Evolutionary conservation across 1,140 invertebrate genomes (phyloP).

Genomic region (Trigoniulus corallinus): DNA sequence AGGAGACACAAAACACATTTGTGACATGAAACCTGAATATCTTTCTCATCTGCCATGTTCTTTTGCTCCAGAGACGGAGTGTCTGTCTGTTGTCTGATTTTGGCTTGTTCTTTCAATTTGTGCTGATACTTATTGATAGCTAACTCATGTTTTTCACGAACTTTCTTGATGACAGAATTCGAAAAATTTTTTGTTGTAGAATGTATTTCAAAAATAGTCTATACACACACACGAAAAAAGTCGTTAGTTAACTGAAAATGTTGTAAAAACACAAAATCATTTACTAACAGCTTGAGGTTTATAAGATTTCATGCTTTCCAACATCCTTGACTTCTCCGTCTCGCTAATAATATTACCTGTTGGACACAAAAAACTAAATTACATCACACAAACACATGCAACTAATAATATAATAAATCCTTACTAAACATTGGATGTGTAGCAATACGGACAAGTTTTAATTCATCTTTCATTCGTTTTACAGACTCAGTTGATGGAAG

Average conservation of each 20-base stretch:
- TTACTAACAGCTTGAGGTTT: slow-evolving; percentile 58
- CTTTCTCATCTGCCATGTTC: too few relatives aligned
- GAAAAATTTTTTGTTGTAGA: slow-evolving; percentile 49
- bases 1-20: too few relatives aligned
- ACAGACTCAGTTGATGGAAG: slow-evolving; percentile 75
- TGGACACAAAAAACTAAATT: not conserved
- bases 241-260: too few relatives aligned
- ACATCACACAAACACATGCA: not conserved
- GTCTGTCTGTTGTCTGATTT: too few relatives aligned
- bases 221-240: slow-evolving; percentile 21
- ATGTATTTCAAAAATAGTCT: slow-evolving; percentile 91
- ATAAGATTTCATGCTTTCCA: slow-evolving; percentile 65
- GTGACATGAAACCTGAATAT: slow-evolving; percentile 19
- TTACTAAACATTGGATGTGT: too few relatives aligned
- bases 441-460: too few relatives aligned
- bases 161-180: slow-evolving; percentile 33
- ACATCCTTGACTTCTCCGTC: slow-evolving; percentile 26
- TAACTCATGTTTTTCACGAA: slow-evolving; percentile 25
- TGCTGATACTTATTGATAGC: slow-evolving; percentile 19
- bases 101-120: slow-evolving; percentile 28
- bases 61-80: too few relatives aligned
- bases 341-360: slow-evolving; percentile 2
- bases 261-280: slow-evolving; percentile 1
- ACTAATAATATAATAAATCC: too few relatives aligned
- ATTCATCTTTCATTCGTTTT: slow-evolving; percentile 55